Conservation (phyloP, 2,797 vertebrate species). For the Rhinichthys osculus region DNA sequence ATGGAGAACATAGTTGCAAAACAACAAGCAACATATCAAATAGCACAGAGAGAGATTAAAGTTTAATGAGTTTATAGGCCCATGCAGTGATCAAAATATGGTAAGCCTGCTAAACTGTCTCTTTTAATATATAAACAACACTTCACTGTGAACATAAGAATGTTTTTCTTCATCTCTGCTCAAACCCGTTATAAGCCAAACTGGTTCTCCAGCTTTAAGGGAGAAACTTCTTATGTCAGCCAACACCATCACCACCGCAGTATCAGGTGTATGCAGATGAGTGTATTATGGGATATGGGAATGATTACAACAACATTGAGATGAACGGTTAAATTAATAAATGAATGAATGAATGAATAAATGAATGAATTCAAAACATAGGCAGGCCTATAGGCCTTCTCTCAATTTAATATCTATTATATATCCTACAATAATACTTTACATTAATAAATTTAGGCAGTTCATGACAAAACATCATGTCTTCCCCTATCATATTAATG, state of each 20-base stretch:
- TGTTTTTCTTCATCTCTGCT: background rate
- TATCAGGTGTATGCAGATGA: conserved; percentile 43
- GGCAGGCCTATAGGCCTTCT: too few relatives aligned
- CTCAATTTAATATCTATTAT: background rate
- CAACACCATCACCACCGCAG: conserved; percentile 27
- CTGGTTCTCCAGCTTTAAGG: conserved; percentile 44
- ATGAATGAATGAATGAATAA: background rate
- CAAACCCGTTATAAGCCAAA: conserved; percentile 34
- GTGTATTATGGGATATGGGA: background rate
- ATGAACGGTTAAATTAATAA: too few relatives aligned
- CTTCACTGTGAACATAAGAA: background rate
- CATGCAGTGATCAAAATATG: background rate
- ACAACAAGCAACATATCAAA: background rate
- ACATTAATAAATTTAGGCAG: background rate
- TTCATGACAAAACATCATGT: background rate
- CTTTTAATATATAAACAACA: background rate
- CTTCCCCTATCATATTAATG: background rate
- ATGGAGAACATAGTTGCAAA: background rate
- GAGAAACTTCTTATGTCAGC: conserved; percentile 20
- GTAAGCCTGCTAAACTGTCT: background rate
- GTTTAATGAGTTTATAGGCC: background rate
- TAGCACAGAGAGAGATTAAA: background rate
- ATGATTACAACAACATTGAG: background rate
- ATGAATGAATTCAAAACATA: background rate
- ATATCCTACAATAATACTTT: background rate